A percentile compares a stretch with the other conserved stretches of the same genome.
These are phyloP conservation scores for Odontesthes bonariensis DNA, from an alignment of 2,113 vertebrate genomes.

Conservation along the genomic window DNA sequence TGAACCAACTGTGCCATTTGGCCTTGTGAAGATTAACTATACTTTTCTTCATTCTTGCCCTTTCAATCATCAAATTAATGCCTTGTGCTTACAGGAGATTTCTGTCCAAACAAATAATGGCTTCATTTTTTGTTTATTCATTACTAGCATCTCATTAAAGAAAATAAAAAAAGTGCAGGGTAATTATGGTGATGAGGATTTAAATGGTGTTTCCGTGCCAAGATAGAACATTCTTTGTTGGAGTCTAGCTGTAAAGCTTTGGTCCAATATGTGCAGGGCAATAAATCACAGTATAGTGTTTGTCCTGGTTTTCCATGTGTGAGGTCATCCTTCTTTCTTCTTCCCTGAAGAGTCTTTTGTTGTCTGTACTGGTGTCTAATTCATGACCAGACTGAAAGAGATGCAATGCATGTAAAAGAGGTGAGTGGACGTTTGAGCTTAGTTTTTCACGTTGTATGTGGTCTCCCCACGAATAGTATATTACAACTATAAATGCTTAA, in stretches of 20 bases:
- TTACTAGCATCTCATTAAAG: slow-evolving; percentile 24
- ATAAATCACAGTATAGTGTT: slow-evolving; percentile 30
- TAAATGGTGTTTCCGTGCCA: slow-evolving; percentile 14
- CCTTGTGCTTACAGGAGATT: slow-evolving; percentile 48
- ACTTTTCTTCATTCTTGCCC: slow-evolving; percentile 45
- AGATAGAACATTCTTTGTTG: slow-evolving; percentile 13
- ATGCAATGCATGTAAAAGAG: slow-evolving; percentile 48
- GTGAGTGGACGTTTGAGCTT: not conserved
- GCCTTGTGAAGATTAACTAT: slow-evolving; percentile 58
- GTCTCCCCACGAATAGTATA: no score
- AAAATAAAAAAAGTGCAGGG: slow-evolving; percentile 10
- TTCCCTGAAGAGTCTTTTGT: slow-evolving; percentile 32
- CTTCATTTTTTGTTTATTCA: slow-evolving; percentile 25
- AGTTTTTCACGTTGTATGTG: no score
- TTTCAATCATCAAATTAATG: slow-evolving; percentile 71
- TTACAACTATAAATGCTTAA: no score
- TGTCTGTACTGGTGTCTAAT: slow-evolving; percentile 33
- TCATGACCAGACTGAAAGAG: slow-evolving; percentile 20
- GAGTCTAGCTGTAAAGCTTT: slow-evolving; percentile 21
- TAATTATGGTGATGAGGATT: slow-evolving; percentile 16
- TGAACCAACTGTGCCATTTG: slow-evolving; percentile 62
- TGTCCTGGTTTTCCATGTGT: slow-evolving; percentile 13
- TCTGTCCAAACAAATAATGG: slow-evolving; percentile 49
- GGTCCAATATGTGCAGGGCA: slow-evolving; percentile 15
- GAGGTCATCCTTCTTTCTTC: slow-evolving; percentile 36